Conservation (phyloP, 2,888 invertebrate species). For the Epirrhoe alternata region DNA sequence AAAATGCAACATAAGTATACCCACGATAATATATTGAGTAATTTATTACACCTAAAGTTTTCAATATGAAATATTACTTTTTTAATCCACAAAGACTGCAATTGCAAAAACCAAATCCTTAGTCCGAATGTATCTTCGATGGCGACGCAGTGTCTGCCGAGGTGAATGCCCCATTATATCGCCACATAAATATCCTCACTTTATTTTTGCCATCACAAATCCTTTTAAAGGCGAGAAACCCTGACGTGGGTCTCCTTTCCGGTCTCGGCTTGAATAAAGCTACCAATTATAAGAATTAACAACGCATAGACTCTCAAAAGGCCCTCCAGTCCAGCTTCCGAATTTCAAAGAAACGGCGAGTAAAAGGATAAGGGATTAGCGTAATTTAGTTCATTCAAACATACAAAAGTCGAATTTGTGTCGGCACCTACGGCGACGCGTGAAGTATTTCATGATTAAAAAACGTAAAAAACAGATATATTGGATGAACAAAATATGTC, state of each 20-base stretch:
- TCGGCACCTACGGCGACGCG: conserved; percentile 43
- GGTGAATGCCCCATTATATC: conserved; percentile 58
- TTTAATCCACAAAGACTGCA: conserved; percentile 49
- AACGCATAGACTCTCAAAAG: conserved; percentile 64
- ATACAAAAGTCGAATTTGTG: conserved; percentile 47
- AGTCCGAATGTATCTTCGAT: conserved; percentile 41
- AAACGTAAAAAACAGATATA: conserved; percentile 22
- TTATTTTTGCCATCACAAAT: conserved; percentile 74
- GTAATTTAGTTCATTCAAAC: conserved; percentile 65
- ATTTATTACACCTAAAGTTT: conserved; percentile 2
- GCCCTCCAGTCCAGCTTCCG: conserved; percentile 73
- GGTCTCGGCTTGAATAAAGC: conserved; percentile 69
- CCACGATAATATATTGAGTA: conserved; percentile 8
- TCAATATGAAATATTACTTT: conserved; percentile 25
- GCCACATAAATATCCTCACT: conserved; percentile 64
- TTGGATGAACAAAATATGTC: conserved; percentile 15
- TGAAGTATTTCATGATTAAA: conserved; percentile 45
- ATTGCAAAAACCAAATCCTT: conserved; percentile 43
- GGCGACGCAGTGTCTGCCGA: conserved; percentile 78
- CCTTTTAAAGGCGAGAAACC: conserved; percentile 71
- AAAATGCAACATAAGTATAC: conserved; percentile 23
- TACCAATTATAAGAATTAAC: conserved; percentile 79
- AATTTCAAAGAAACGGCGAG: conserved; percentile 72
- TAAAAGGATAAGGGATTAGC: conserved; percentile 70
- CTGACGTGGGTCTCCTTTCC: conserved; percentile 80